These are phyloP conservation scores for Synergus itoensis DNA, from an alignment of 2,888 invertebrate genomes.

Conservation along the genomic window DNA sequence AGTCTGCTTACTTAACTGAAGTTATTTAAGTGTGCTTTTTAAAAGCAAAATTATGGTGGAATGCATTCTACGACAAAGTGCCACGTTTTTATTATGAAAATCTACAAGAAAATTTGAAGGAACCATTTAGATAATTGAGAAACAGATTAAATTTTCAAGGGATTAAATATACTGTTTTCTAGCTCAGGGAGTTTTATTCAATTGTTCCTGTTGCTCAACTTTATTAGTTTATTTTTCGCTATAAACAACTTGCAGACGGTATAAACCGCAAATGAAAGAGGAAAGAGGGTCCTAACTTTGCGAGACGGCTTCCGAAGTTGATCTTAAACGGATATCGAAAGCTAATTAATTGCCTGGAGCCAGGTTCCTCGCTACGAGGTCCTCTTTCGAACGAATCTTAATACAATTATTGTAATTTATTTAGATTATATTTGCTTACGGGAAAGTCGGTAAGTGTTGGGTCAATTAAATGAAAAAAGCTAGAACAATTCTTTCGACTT, in stretches of 20 bases:
- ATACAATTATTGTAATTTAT: not conserved
- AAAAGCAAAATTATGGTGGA: not conserved
- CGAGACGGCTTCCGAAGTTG: conserved; percentile 29
- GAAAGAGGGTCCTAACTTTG: conserved; percentile 13
- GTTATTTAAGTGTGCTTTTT: not conserved
- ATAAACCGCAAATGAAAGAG: conserved; percentile 15
- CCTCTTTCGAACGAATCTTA: not conserved
- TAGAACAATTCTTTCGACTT: too few relatives aligned
- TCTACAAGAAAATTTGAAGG: not conserved
- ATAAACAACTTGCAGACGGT: conserved; percentile 10
- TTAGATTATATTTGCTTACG: not conserved
- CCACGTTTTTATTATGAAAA: not conserved
- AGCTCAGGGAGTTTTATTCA: not conserved
- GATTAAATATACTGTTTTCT: not conserved
- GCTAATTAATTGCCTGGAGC: conserved; percentile 20
- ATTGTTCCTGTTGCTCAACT: not conserved
- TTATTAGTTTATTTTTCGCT: not conserved
- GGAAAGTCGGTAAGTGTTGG: too few relatives aligned
- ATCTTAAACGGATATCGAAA: conserved; percentile 30
- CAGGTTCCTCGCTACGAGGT: not conserved
- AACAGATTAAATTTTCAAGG: not conserved
- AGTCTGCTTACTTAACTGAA: not conserved
- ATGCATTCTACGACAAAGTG: not conserved
- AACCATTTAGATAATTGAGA: too few relatives aligned
- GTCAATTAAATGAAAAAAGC: too few relatives aligned